A percentile compares a stretch with the other conserved stretches of the same genome.
These are phyloP conservation scores for Malurus cyaneus DNA, from an alignment of 2,113 vertebrate species.

Conservation along the genomic window DNA sequence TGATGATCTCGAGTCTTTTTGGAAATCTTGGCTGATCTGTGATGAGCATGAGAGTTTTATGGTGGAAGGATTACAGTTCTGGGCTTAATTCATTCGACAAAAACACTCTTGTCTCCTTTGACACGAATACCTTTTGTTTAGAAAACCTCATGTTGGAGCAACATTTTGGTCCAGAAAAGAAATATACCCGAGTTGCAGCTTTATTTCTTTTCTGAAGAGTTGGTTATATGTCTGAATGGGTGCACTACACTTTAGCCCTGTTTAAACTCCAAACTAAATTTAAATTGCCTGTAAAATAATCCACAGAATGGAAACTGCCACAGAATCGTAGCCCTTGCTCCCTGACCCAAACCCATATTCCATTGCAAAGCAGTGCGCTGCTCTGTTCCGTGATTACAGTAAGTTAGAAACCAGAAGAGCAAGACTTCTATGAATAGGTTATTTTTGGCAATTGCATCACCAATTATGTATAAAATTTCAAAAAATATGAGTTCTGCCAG, in stretches of 20 bases:
- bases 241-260: conserved; percentile 41
- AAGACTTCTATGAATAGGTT: conserved; percentile 69
- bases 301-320: conserved; percentile 70
- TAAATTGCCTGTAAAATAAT: conserved; percentile 71
- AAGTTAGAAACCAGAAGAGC: conserved; percentile 73
- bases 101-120: neutral
- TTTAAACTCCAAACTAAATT: conserved; percentile 61
- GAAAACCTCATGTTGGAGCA: neutral
- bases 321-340: conserved; percentile 59
- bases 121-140: conserved; percentile 5
- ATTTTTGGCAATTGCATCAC: conserved; percentile 75
- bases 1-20: neutral
- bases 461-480: conserved; percentile 75
- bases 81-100: neutral
- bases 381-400: conserved; percentile 69
- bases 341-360: conserved; percentile 70
- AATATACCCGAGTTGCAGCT: neutral
- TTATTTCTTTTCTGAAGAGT: neutral
- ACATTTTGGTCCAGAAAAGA: conserved; percentile 12
- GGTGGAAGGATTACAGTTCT: neutral
- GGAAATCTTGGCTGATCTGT: neutral
- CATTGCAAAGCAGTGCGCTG: conserved; percentile 28
- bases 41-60: neutral
- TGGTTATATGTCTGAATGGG: conserved; percentile 22
- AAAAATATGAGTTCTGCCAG: conserved; percentile 69